A percentile compares a stretch with the other conserved stretches of the same genome.
Evolutionary conservation across 2,113 vertebrate genomes (phyloP).

Genomic region (Oreochromis niloticus): DNA sequence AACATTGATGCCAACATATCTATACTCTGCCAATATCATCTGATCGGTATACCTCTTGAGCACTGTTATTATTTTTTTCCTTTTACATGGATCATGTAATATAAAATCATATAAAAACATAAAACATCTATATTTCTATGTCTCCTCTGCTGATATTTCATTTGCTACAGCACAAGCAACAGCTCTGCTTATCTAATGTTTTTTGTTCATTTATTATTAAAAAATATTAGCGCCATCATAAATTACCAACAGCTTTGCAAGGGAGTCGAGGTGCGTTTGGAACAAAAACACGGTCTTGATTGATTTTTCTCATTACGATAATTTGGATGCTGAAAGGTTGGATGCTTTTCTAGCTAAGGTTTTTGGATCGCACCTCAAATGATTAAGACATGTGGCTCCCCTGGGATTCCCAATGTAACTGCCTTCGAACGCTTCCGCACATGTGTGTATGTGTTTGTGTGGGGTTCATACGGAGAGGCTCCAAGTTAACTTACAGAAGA

Average conservation of each 20-base stretch:
- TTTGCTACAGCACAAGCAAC: neutral
- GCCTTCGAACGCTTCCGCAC: neutral
- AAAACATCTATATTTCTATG: neutral
- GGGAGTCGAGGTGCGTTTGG: neutral
- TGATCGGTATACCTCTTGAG: neutral
- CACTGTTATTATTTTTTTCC: neutral
- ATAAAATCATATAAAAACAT: neutral
- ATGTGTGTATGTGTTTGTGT: neutral
- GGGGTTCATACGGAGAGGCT: neutral
- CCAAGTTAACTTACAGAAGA: neutral
- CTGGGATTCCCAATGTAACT: neutral
- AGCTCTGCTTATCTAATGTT: neutral
- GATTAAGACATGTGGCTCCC: conserved; percentile 42
- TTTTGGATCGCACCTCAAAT: conserved; percentile 21
- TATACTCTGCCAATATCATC: neutral
- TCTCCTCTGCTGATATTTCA: neutral
- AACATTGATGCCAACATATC: neutral
- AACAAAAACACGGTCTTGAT: neutral
- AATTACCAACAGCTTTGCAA: neutral
- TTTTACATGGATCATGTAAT: neutral
- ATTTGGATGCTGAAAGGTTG: conserved; percentile 2
- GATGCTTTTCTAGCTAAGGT: conserved; percentile 9
- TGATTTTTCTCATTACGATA: conserved; percentile 20
- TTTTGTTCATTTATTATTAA: neutral
- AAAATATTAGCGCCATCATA: neutral